A percentile compares a stretch with the other conserved stretches of the same genome.
phyloP scores from a whole-genome alignment of 2,888 invertebrate species.

The Panorpa germanica region DNA sequence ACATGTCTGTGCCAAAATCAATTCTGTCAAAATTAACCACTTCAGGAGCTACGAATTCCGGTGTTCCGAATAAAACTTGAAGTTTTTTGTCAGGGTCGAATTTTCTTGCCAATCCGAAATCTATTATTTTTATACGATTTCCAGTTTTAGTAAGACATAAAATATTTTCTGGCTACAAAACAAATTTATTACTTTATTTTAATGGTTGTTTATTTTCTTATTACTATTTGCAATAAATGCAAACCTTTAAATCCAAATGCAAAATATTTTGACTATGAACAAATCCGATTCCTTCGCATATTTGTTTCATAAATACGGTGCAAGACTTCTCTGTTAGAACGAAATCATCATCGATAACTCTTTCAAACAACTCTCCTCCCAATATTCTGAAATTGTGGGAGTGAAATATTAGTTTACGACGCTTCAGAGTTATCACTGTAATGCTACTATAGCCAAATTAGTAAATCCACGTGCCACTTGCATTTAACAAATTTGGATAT shows the following conservation, averaged over 20 bases:
- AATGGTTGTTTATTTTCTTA: background rate
- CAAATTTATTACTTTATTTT: constrained; percentile 9
- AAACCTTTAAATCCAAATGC: constrained; percentile 93
- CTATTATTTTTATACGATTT: constrained; percentile 97
- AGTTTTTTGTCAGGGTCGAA: constrained; percentile 84
- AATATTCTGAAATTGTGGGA: too few relatives aligned
- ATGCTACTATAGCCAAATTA: too few relatives aligned
- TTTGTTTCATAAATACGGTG: constrained; percentile 92
- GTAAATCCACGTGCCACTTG: too few relatives aligned
- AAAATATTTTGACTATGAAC: constrained; percentile 91
- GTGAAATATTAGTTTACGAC: too few relatives aligned
- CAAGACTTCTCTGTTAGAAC: constrained; percentile 92
- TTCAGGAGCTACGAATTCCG: constrained; percentile 97
- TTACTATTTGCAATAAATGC: constrained; percentile 8
- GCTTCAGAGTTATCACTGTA: too few relatives aligned
- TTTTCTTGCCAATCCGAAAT: constrained; percentile 89
- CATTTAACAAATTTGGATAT: too few relatives aligned
- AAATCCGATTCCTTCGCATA: constrained; percentile 94
- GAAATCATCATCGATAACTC: constrained; percentile 97
- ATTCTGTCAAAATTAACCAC: constrained; percentile 97
- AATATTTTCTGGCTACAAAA: constrained; percentile 86
- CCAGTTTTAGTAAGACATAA: constrained; percentile 88
- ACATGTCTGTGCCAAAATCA: constrained; percentile 93
- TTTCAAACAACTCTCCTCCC: constrained; percentile 96
- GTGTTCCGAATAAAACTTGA: constrained; percentile 91